These are phyloP conservation scores for Microplitis mediator DNA, from an alignment of 1,140 invertebrate genomes.

Conservation along the genomic window DNA sequence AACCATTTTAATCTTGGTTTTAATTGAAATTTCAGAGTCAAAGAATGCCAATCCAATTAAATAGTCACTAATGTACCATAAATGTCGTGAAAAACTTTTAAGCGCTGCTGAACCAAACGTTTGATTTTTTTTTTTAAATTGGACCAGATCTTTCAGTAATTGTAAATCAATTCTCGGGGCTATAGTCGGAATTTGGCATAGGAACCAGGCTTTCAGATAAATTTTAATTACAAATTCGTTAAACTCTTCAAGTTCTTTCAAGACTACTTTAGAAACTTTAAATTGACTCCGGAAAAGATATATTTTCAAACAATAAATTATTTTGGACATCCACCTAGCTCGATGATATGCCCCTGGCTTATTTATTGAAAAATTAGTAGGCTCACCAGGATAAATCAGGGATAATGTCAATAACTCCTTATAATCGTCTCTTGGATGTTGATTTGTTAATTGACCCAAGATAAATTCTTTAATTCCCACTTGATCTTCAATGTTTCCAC, in stretches of 20 bases:
- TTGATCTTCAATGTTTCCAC: conserved; percentile 10
- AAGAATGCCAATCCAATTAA: conserved; percentile 14
- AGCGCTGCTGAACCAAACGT: conserved; percentile 3
- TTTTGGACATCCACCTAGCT: conserved; percentile 29
- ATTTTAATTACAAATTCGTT: conserved; percentile 12
- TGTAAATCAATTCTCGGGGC: conserved; percentile 23
- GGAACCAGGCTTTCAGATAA: conserved; percentile 27
- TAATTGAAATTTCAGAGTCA: conserved; percentile 5
- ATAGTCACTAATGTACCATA: conserved; percentile 6
- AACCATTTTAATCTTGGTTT: conserved; percentile 24
- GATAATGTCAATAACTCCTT: conserved; percentile 31
- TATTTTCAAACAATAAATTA: conserved; percentile 28
- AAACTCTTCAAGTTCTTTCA: conserved; percentile 15
- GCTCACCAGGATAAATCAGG: conserved; percentile 30
- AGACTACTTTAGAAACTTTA: neutral
- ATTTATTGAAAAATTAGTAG: conserved; percentile 13
- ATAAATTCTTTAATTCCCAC: conserved; percentile 7
- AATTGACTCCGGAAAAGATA: conserved; percentile 27
- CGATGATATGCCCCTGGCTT: conserved; percentile 25
- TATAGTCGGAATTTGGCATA: neutral
- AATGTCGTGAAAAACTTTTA: conserved; percentile 14
- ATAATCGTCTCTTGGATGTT: conserved; percentile 36
- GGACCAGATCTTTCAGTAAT: conserved; percentile 7
- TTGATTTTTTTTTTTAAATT: conserved; percentile 5
- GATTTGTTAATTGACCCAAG: conserved; percentile 5